A percentile compares a stretch with the other conserved stretches of the same genome.
Evolutionary conservation across 2,888 invertebrate genomes (phyloP).

Genomic region (Hypsopygia costalis): DNA sequence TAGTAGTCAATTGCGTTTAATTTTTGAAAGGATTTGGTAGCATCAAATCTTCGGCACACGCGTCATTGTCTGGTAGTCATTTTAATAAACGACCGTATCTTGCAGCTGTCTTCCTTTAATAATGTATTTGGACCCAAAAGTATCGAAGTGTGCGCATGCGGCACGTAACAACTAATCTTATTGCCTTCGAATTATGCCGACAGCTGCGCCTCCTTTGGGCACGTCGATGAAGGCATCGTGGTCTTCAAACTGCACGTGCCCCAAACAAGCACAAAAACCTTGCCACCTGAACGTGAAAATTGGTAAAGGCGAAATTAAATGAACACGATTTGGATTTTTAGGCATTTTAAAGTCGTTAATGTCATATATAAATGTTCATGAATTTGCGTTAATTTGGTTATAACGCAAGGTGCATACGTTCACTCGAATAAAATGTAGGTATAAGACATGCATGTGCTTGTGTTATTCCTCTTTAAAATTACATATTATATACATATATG

Average conservation of each 20-base stretch:
- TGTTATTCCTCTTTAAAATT: too few relatives aligned
- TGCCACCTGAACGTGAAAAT: not conserved
- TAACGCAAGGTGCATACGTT: too few relatives aligned
- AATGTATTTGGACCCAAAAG: slow-evolving; percentile 48
- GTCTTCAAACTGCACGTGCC: not conserved
- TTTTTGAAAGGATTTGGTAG: not conserved
- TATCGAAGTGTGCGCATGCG: slow-evolving; percentile 39
- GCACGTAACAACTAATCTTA: slow-evolving; percentile 44
- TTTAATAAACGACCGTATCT: slow-evolving; percentile 42
- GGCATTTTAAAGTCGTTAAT: not conserved
- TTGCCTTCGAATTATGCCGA: slow-evolving; percentile 38
- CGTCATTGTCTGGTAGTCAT: slow-evolving; percentile 18
- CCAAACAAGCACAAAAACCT: not conserved
- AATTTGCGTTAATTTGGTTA: not conserved
- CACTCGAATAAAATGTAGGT: too few relatives aligned
- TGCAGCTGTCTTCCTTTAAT: slow-evolving; percentile 67
- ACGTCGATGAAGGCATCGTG: not conserved
- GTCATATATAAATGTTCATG: not conserved
- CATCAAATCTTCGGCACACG: not conserved
- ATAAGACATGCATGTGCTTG: too few relatives aligned
- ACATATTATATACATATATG: too few relatives aligned
- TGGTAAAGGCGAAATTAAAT: not conserved
- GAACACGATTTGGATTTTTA: not conserved
- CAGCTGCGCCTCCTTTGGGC: slow-evolving; percentile 38
- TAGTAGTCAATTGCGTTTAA: too few relatives aligned